Base-by-base conservation (phyloP, 1,140 invertebrate genomes). In the Elymnias hypermnestra region DNA sequence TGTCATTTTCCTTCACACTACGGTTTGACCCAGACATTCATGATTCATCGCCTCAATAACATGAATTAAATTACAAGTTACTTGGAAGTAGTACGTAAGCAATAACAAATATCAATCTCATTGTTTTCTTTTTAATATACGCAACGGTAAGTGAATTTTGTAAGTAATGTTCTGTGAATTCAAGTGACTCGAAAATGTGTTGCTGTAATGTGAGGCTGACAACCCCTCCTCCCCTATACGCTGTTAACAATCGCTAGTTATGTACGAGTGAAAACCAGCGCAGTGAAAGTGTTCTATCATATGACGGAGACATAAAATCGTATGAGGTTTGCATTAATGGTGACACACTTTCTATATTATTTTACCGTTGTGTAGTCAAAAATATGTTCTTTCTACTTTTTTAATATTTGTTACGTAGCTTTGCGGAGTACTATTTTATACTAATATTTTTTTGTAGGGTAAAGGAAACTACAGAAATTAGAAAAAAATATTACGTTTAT, bases 401-500 rank as follows among this genome's bases (percentile, higher is more conserved):
- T 5, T 8, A 5, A 12, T 33, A 17, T 4, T 1, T 33, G 5
- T 14, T 13, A 6, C 9, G 17, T 21, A 21, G 9, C 33, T 36
- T 36, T 33, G 14, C 5, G 2, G n/a, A 1, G 18, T 33, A 17
- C 3, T 33, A 15, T 33, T 6, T 2, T 13, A 13, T 14, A 13
- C 2, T 14, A 26, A 10, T n/a, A n/a, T n/a, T n/a, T n/a, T n/a
- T n/a, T n/a, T n/a, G n/a, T n/a, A 46, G 37, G 48, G 23, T 44
- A 63, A 67, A 63, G 54, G 53, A 76, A 75, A 83, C 63, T 57
- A 72, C 53, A 37, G 25, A 52, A 21, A 59, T 53, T 57, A 57
- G 40, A 59, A 69, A 76, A 31, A 83, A 84, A 79, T 67, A 83
- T 82, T 63, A 85, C 82, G 82, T 85, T 85, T 85, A 85, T 85